Evolutionary conservation across 1,140 invertebrate genomes (phyloP).

Genomic region (Philopotamus ludificatus): DNA sequence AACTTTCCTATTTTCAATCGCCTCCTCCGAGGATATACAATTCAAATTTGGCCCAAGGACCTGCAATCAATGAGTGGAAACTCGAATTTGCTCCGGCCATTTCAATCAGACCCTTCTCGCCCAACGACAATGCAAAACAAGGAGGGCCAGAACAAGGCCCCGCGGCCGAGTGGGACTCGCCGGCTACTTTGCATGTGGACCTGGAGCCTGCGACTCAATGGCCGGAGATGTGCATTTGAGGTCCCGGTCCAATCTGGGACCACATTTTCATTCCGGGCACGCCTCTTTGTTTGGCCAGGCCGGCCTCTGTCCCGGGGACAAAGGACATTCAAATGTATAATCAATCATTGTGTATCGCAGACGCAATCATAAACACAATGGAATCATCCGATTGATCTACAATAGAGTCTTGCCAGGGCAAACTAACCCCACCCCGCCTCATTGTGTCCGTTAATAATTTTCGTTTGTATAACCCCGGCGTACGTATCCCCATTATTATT

Average conservation of each 20-base stretch:
- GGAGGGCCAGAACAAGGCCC: not conserved
- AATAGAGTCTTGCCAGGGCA: not conserved
- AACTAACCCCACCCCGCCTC: too few relatives aligned
- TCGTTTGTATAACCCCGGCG: too few relatives aligned
- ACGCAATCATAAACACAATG: not conserved
- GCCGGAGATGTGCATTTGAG: not conserved
- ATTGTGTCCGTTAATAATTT: too few relatives aligned
- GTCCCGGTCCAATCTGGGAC: not conserved
- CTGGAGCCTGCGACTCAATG: not conserved
- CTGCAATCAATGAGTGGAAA: too few relatives aligned
- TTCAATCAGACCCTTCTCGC: not conserved
- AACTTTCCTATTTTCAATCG: too few relatives aligned
- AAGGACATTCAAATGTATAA: constrained; percentile 12
- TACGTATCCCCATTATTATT: too few relatives aligned
- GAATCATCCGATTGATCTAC: constrained; percentile 1
- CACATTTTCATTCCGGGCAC: constrained; percentile 8
- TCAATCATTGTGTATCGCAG: constrained; percentile 14
- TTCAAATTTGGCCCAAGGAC: too few relatives aligned
- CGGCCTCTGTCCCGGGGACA: not conserved
- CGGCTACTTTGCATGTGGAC: not conserved
- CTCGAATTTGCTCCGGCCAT: too few relatives aligned
- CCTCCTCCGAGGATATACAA: too few relatives aligned
- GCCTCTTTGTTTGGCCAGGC: constrained; percentile 8
- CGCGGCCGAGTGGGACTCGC: not conserved
- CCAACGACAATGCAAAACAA: not conserved